Evolutionary conservation across 2,797 vertebrate genomes (phyloP).

Genomic region (Pangasius sanitwongsei): DNA sequence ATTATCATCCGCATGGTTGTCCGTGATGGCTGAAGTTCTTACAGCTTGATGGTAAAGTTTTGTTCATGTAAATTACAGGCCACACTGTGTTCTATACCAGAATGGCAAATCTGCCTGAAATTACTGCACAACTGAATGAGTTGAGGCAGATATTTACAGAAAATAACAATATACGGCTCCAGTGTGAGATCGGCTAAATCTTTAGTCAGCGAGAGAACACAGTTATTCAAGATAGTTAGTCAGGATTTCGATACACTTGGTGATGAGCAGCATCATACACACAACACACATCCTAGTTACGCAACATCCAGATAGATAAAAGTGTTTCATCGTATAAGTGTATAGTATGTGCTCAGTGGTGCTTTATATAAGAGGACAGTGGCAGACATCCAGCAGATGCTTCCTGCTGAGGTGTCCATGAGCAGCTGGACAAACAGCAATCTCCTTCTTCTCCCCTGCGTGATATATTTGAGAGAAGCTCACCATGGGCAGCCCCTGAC

Average conservation of each 20-base stretch:
- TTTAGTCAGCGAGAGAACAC: neutral
- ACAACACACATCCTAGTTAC: neutral
- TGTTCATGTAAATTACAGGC: neutral
- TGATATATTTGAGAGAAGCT: constrained; percentile 75
- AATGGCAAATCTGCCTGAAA: neutral
- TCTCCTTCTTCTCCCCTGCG: constrained; percentile 66
- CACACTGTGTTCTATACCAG: neutral
- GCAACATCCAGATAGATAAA: neutral
- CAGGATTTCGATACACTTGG: neutral
- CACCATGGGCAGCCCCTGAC: constrained; percentile 48
- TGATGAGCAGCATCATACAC: neutral
- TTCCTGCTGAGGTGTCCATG: constrained; percentile 38
- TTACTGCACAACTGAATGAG: neutral
- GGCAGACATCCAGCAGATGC: constrained; percentile 66
- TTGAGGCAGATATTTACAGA: neutral
- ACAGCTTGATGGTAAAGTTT: neutral
- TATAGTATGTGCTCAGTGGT: neutral
- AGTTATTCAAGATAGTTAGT: neutral
- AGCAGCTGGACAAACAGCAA: constrained; percentile 78
- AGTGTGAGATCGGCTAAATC: neutral
- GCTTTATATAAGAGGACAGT: constrained; percentile 21
- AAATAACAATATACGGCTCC: neutral
- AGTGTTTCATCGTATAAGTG: neutral
- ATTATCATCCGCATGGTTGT: neutral
- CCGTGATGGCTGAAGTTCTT: neutral